A percentile compares a stretch with the other conserved stretches of the same genome.
phyloP scores from a whole-genome alignment of 2,797 vertebrate genomes.

The Adelosebastes latens region DNA sequence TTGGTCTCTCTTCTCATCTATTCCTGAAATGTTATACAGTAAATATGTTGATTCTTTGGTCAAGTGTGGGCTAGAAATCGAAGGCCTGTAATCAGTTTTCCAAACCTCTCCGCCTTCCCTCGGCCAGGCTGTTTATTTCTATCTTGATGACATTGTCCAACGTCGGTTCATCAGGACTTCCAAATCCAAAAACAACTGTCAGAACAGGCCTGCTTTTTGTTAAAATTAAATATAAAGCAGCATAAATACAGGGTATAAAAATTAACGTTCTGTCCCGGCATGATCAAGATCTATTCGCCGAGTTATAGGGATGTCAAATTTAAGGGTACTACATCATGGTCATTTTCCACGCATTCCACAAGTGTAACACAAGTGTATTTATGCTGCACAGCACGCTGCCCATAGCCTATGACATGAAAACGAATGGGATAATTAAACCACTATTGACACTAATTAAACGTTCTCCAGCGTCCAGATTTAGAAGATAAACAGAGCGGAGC shows the following conservation, averaged over 20 bases:
- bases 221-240: slow-evolving; percentile 33
- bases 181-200: slow-evolving; percentile 25
- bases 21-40: slow-evolving; percentile 74
- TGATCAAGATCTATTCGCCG: slow-evolving; percentile 50
- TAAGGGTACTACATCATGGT: slow-evolving; percentile 38
- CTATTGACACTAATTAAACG: slow-evolving; percentile 78
- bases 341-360: slow-evolving; percentile 52
- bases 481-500: slow-evolving; percentile 63
- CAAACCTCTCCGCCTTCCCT: slow-evolving; percentile 68
- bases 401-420: slow-evolving; percentile 67
- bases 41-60: slow-evolving; percentile 77
- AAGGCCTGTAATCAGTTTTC: slow-evolving; percentile 81
- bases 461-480: slow-evolving; percentile 64
- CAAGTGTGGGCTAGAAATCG: slow-evolving; percentile 68
- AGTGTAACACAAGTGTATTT: slow-evolving; percentile 59
- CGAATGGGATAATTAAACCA: slow-evolving; percentile 77
- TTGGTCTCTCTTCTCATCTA: slow-evolving; percentile 53
- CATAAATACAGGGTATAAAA: slow-evolving; percentile 30
- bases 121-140: slow-evolving; percentile 69
- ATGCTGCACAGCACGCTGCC: slow-evolving; percentile 28
- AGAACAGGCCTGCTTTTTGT: slow-evolving; percentile 26
- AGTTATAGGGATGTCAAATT: slow-evolving; percentile 47
- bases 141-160: slow-evolving; percentile 72
- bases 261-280: not conserved
- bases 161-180: slow-evolving; percentile 38